Evolutionary conservation across 1,140 invertebrate genomes (phyloP).

Genomic region (Danaus plexippus): DNA sequence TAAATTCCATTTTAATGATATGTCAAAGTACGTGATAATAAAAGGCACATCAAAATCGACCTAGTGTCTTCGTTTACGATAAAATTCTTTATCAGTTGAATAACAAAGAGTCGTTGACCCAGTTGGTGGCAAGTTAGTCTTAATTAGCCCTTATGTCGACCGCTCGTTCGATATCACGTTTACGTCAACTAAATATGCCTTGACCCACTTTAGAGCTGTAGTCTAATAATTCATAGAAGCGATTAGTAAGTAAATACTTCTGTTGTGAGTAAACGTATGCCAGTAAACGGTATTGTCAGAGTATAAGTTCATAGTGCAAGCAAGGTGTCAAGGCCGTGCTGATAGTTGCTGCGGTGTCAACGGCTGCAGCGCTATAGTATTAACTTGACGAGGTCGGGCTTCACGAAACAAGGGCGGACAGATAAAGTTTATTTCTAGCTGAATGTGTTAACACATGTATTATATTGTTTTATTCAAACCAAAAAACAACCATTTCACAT

Average conservation of each 20-base stretch:
- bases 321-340: conserved; percentile 20
- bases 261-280: conserved; percentile 21
- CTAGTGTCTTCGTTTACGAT: conserved; percentile 28
- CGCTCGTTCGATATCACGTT: conserved; percentile 35
- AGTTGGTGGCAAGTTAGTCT: conserved; percentile 33
- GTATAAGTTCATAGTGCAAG: conserved; percentile 17
- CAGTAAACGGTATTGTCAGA: conserved; percentile 13
- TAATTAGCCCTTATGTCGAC: conserved; percentile 58
- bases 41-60: conserved; percentile 7
- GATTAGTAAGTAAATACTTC: conserved; percentile 34
- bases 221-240: conserved; percentile 32
- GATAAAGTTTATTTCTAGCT: background rate
- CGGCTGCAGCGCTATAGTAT: conserved; percentile 1
- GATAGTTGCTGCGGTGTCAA: conserved; percentile 6
- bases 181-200: conserved; percentile 44
- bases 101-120: conserved; percentile 63
- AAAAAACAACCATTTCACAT: conserved; percentile 1
- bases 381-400: conserved; percentile 15
- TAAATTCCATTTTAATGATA: too few relatives aligned
- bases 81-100: conserved; percentile 38
- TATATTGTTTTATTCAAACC: background rate
- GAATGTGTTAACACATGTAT: background rate
- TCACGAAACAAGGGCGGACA: conserved; percentile 10
- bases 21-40: background rate
- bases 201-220: conserved; percentile 37